phyloP scores from a whole-genome alignment of 2,888 invertebrate species.

The Amaurobius ferox region DNA sequence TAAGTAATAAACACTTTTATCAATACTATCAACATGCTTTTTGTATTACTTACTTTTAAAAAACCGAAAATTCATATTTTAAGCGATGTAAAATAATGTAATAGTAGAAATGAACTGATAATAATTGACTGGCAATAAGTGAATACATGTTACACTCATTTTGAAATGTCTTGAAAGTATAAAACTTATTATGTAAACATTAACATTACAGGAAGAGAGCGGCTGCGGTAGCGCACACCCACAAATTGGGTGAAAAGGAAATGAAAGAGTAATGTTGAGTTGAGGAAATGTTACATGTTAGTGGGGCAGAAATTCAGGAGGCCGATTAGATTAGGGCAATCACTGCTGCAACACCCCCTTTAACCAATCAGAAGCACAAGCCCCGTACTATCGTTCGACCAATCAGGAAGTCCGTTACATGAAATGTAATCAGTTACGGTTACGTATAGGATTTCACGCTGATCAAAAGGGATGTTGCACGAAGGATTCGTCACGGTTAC shows the following conservation, averaged over 20 bases:
- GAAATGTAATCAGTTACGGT: too few species aligned
- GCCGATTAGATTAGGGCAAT: too few species aligned
- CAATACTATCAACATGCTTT: neutral
- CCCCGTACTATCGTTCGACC: too few species aligned
- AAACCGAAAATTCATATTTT: slow-evolving; percentile 46
- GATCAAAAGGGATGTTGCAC: too few species aligned
- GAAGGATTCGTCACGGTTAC: too few species aligned
- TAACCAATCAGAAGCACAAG: too few species aligned
- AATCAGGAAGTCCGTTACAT: too few species aligned
- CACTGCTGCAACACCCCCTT: too few species aligned
- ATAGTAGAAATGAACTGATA: neutral
- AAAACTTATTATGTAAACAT: neutral
- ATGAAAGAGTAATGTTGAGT: neutral
- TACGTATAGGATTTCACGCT: too few species aligned
- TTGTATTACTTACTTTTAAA: slow-evolving; percentile 42
- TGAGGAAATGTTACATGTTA: neutral
- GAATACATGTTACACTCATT: neutral
- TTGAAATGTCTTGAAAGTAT: neutral
- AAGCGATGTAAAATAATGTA: neutral
- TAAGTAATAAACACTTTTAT: too few species aligned
- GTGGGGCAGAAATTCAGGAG: too few species aligned
- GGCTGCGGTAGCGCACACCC: slow-evolving; percentile 51
- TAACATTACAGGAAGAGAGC: neutral
- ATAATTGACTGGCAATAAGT: neutral
- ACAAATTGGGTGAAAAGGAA: neutral